Base-by-base conservation (phyloP, 1,140 invertebrate genomes). In the Trypoxylus dichotomus region DNA sequence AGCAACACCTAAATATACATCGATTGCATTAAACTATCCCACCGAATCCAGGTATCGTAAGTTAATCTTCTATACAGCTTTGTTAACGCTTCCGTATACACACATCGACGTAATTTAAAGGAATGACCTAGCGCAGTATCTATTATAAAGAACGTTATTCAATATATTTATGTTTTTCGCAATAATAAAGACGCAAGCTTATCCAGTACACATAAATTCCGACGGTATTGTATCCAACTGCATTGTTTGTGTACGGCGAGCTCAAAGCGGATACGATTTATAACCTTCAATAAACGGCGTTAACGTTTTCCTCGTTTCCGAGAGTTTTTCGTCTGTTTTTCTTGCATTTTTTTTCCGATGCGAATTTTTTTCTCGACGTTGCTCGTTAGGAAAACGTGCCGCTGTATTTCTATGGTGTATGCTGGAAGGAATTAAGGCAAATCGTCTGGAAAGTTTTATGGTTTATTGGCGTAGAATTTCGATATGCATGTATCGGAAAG, bases 141-240 rank as follows among this genome's bases (percentile, higher is more conserved):
- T 68, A 24, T 27, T 68, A 24, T 68, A 68, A 11, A 68, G 24
- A 68, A 29, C 24, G 27, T 29, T 13, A 27, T 68, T 24, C 60
- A 24, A 68, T 68, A 68, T 24, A 68, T 68, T 68, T 29, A 68
- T 24, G 24, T 68, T 68, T 68, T 68, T 29, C 24, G 60, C 21
- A 27, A 68, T 68, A 68, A 68, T 68, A 68, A 68, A 68, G 60
- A 68, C 60, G 60, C 27, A 68, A n/a, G 60, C 60, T 68, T 68
- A 68, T 68, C 60, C 60, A 68, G 24, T 68, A 68, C 8, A 68
- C 60, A 68, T 68, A 68, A 68, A 68, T 68, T 68, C 60, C 24
- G 13, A 2, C 19, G 6, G 60, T 19, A 68, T 68, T 68, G 27
- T 68, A 68, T 68, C 27, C 60, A 68, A 68, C 60, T 68, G 60